Conservation (phyloP, 2,888 invertebrate species). For the Diarsia brunnea region DNA sequence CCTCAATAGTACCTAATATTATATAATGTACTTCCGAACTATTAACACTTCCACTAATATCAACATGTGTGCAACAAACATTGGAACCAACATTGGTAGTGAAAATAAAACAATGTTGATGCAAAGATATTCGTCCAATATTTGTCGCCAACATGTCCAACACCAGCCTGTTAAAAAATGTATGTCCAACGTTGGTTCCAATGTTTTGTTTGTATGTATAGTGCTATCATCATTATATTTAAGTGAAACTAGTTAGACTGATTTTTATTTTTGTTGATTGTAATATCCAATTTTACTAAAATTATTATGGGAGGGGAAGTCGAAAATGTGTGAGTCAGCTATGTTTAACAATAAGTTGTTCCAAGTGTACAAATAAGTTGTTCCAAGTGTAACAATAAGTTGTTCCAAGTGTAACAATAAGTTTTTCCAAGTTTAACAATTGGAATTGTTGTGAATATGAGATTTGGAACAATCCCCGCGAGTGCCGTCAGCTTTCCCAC, state of each 20-base stretch:
- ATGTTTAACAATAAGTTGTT: neutral
- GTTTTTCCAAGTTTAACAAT: neutral
- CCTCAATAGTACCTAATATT: slow-evolving; percentile 28
- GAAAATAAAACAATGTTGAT: neutral
- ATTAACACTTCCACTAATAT: slow-evolving; percentile 50
- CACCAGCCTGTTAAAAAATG: neutral
- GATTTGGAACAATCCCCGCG: slow-evolving; percentile 6
- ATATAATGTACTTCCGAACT: slow-evolving; percentile 51
- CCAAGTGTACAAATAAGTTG: neutral
- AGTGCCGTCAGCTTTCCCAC: slow-evolving; percentile 65
- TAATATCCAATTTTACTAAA: neutral
- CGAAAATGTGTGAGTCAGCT: neutral
- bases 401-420: slow-evolving; percentile 2
- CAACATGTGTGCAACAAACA: slow-evolving; percentile 14
- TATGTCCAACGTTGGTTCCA: slow-evolving; percentile 25
- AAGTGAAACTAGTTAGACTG: slow-evolving; percentile 85
- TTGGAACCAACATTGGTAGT: slow-evolving; percentile 14
- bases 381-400: slow-evolving; percentile 2
- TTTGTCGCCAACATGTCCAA: neutral
- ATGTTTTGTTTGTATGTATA: slow-evolving; percentile 16
- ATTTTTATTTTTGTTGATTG: slow-evolving; percentile 77
- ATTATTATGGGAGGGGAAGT: neutral
- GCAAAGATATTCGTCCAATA: neutral
- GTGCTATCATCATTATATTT: slow-evolving; percentile 71
- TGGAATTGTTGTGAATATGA: no score